Base-by-base conservation (phyloP, 2,797 vertebrate species). In the Parambassis ranga region DNA sequence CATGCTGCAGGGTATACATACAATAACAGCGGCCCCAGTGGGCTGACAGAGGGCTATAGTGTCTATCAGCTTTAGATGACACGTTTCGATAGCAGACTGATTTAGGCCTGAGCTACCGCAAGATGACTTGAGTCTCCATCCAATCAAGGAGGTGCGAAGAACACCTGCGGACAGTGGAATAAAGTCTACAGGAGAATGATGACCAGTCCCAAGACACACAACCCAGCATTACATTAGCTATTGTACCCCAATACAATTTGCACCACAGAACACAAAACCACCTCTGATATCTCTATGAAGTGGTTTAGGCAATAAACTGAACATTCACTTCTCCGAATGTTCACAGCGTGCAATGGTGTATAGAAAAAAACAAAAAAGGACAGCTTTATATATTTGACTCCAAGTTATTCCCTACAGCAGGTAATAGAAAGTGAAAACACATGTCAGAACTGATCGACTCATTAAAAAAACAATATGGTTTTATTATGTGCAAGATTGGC, bases 21-120 rank as follows among this genome's bases (percentile, higher is more conserved):
- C 67, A 87, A 85, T 87, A 82, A 84, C 53, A 42, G 62, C 57
- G 55, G 70, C 75, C 72, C 74, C 80, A 33, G 79, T 26, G 57
- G 79, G 63, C 65, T 24, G 8, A 67, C 71, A 62, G 71, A 68
- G 20, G 69, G 65, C 83, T 85, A 72, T 80, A 85, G 85, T 85
- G 85, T 87, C 88, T 75, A 90, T 91, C 87, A 88, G 88, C 79
- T 87, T 88, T 87, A 82, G 86, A 90, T 85, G 84, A 87, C 86
- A 90, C 73, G 84, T 89, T 90, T 89, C 64, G 71, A 90, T 89
- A 83, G 77, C 68, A 81, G 74, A 79, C 82, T 90, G 87, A 90
- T 89, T 89, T 88, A 75, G 73, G 69, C 77, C 72, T 37, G 73
- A 83, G 90, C 81, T 80, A 66, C 79, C 61, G 13, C 77, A 51